Conservation (phyloP, 2,797 vertebrate genomes). For the Loriculus beryllinus region DNA sequence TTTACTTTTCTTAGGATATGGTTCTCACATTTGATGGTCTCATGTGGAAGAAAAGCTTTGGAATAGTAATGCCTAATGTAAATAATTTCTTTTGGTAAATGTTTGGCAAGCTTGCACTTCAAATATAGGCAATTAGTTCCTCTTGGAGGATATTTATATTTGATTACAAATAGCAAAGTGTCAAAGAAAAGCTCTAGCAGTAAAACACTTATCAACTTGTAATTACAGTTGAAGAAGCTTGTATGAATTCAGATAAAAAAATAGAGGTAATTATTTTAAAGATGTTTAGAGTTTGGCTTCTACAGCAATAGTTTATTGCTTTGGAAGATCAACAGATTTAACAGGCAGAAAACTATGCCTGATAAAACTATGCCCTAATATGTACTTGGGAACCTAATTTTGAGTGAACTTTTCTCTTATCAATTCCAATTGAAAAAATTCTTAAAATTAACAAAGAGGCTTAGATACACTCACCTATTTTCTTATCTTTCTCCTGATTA, state of each 20-base stretch:
- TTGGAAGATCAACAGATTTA: background rate
- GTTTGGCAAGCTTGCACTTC: background rate
- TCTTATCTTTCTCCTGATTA: background rate
- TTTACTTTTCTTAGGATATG: too few species aligned
- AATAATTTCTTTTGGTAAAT: background rate
- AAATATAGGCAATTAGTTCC: background rate
- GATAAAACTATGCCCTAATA: background rate
- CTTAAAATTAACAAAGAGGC: background rate
- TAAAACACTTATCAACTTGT: background rate
- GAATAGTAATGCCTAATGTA: background rate
- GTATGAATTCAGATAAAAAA: background rate
- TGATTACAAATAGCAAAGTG: background rate
- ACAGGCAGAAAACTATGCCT: background rate
- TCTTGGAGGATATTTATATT: background rate
- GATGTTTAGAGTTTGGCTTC: background rate
- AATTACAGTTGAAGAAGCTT: background rate
- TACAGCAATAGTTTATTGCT: background rate
- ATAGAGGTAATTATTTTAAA: background rate
- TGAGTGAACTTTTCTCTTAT: background rate
- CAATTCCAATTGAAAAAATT: background rate
- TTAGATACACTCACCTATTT: background rate
- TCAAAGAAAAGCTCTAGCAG: background rate
- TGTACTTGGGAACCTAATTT: background rate
- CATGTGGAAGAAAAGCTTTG: background rate
- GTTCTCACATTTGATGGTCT: background rate